A percentile compares a stretch with the other conserved stretches of the same genome.
phyloP scores from a whole-genome alignment of 2,888 invertebrate genomes.

The Hybos culiciformis region DNA sequence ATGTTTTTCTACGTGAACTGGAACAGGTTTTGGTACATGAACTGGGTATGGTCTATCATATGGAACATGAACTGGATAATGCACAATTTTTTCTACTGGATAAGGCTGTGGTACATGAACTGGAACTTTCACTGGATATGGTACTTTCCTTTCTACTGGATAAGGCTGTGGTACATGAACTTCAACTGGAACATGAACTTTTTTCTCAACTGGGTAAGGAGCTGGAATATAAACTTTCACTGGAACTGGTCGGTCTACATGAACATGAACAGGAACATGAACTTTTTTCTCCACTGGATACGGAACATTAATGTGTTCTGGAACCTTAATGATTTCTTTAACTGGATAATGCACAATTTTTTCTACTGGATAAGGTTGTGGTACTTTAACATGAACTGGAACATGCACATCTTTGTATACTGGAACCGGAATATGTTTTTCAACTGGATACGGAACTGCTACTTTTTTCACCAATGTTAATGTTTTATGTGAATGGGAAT shows the following conservation, averaged over 20 bases:
- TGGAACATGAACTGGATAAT: constrained; percentile 51
- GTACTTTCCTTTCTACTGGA: constrained; percentile 52
- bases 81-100: constrained; percentile 56
- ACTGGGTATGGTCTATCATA: constrained; percentile 51
- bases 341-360: constrained; percentile 56
- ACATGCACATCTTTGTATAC: constrained; percentile 54
- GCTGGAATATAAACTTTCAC: constrained; percentile 49
- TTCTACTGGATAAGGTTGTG: constrained; percentile 40
- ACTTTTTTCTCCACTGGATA: constrained; percentile 68
- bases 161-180: constrained; percentile 63
- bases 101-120: constrained; percentile 58
- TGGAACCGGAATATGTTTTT: constrained; percentile 47
- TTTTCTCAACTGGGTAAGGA: constrained; percentile 55
- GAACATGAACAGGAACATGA: constrained; percentile 58
- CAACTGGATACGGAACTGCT: constrained; percentile 55
- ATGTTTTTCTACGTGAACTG: constrained; percentile 41
- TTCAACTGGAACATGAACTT: constrained; percentile 56
- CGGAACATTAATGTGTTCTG: constrained; percentile 61
- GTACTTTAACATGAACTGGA: constrained; percentile 48
- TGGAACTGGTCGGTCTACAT: constrained; percentile 64
- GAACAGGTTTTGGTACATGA: constrained; percentile 41
- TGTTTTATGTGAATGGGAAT: constrained; percentile 43
- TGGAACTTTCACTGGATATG: constrained; percentile 54
- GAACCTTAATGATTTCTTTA: constrained; percentile 66
- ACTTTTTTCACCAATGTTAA: constrained; percentile 62